Base-by-base conservation (phyloP, 92 coral and sea anemone genomes). In the Epizoanthus rinbou region DNA sequence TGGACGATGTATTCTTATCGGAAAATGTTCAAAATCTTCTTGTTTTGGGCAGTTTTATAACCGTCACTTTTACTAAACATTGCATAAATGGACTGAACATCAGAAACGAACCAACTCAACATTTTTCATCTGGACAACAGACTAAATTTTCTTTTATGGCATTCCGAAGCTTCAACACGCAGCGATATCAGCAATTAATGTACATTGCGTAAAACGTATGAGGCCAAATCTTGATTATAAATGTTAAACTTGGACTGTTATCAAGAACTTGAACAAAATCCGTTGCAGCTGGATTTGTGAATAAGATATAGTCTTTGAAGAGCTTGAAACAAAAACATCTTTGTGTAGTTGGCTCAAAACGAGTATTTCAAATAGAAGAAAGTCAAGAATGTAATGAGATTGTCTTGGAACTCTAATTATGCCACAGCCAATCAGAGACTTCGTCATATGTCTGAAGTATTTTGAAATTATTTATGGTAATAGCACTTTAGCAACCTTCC, bases 21-120 rank as follows among this genome's bases (percentile, higher is more conserved):
- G 53, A 58, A 75, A 37, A 67, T 67, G 41, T 78, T 78, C 45
- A 76, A 76, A 47, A n/a, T 60, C 71, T 62, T 62, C 41, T 62
- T 57, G 39, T 53, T 19, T 37, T 9, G 24, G 3, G 24, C 3
- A 63, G 54, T 60, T 59, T 39, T 21, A 13, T 22, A 62, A 11
- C 17, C 39, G 41, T 78, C 62, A 78, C 24, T 78, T 45, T 59
- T 19, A 23, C 39, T 62, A 50, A 50, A 50, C 54, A 45, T 25
- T 62, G 53, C 50, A 10, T 9, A 69, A 78, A 75, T 25, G 13
- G 41, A 78, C 28, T 33, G 33, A 67, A 67, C 3, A 18, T n/a
- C 22, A 6, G 0, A 24, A 33, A 14, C 41, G 23, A 41, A 67
- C 9, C 31, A 9, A 1, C 43, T 67, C 73, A 15, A 8, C 6